Evolutionary conservation across 2,888 invertebrate species (phyloP).

Genomic region (Cheilosia soror): DNA sequence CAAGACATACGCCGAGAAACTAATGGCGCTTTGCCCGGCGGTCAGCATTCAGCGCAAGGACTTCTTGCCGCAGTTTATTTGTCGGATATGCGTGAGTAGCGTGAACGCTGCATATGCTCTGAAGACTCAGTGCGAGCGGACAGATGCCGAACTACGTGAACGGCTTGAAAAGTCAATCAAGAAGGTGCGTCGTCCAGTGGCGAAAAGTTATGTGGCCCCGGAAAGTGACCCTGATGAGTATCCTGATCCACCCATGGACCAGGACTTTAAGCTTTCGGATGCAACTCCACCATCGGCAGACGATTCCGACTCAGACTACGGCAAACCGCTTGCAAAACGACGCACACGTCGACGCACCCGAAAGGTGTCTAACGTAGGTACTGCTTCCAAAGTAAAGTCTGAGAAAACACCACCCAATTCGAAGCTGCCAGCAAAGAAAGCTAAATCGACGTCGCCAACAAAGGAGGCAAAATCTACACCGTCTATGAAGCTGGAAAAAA

Average conservation of each 20-base stretch:
- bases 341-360: constrained; percentile 55
- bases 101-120: constrained; percentile 82
- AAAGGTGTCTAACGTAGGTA: constrained; percentile 25
- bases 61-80: constrained; percentile 83
- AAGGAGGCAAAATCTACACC: no score
- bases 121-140: constrained; percentile 82
- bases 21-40: constrained; percentile 82
- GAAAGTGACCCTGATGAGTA: constrained; percentile 80
- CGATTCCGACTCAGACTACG: constrained; percentile 79
- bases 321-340: constrained; percentile 67
- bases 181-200: constrained; percentile 79
- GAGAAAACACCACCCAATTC: constrained; percentile 12
- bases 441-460: constrained; percentile 5
- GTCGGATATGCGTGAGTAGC: constrained; percentile 81
- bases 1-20: constrained; percentile 82
- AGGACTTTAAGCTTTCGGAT: constrained; percentile 83
- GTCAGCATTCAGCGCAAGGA: constrained; percentile 82
- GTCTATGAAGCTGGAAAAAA: not conserved
- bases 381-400: constrained; percentile 31
- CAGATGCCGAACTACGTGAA: constrained; percentile 82
- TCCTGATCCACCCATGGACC: constrained; percentile 79
- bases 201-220: constrained; percentile 81
- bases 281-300: constrained; percentile 80
- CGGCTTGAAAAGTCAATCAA: constrained; percentile 82
- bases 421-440: not conserved